phyloP scores from a whole-genome alignment of 2,888 invertebrate species.

The Epinotia bilunana region DNA sequence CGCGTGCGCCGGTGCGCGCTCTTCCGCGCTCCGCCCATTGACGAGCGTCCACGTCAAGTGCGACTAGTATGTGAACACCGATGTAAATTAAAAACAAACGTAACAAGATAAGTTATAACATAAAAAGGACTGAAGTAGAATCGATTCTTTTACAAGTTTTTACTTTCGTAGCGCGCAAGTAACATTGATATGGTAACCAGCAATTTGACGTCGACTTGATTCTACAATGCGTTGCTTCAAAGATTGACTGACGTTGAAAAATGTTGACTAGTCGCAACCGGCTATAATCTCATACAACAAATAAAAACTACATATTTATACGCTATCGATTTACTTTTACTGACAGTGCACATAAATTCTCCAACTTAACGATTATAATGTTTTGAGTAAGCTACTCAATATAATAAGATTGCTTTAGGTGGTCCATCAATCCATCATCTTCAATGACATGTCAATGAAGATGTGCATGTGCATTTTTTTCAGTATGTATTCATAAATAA shows the following conservation, averaged over 20 bases:
- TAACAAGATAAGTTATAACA: neutral
- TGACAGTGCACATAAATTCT: conserved; percentile 54
- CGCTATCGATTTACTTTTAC: conserved; percentile 59
- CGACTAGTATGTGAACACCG: neutral
- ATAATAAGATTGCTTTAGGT: conserved; percentile 28
- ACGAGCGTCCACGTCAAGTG: conserved; percentile 42
- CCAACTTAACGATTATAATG: conserved; percentile 48
- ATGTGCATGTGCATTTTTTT: neutral
- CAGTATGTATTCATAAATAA: neutral
- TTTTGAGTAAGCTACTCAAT: conserved; percentile 13
- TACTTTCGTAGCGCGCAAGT: neutral
- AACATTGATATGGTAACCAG: neutral
- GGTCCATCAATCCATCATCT: conserved; percentile 16
- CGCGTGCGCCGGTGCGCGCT: conserved; percentile 63
- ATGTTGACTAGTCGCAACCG: conserved; percentile 63
- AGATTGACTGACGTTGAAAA: conserved; percentile 70
- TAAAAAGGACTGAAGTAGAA: neutral
- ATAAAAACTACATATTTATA: conserved; percentile 71
- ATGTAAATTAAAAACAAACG: neutral
- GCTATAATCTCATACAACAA: conserved; percentile 60
- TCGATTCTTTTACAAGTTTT: neutral
- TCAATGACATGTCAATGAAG: neutral
- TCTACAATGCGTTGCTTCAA: conserved; percentile 46
- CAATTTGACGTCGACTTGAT: conserved; percentile 29
- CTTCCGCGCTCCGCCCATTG: conserved; percentile 72